Evolutionary conservation across 2,888 invertebrate genomes (phyloP).

Genomic region (Zeuzera pyrina): DNA sequence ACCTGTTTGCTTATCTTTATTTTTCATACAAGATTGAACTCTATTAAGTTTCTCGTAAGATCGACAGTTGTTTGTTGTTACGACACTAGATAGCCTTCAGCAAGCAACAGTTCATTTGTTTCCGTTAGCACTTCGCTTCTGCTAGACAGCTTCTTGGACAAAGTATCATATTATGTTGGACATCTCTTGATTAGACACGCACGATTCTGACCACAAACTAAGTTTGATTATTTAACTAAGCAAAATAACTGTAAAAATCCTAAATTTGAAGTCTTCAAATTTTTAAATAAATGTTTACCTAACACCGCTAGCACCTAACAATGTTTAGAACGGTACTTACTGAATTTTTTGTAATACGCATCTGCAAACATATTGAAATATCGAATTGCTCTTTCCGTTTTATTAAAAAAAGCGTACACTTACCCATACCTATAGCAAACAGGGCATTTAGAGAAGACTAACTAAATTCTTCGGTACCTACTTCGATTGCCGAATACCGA

Average conservation of each 20-base stretch:
- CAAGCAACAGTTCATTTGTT: slow-evolving; percentile 62
- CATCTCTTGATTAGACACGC: slow-evolving; percentile 49
- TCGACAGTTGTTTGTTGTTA: not conserved
- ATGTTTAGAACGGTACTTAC: no score
- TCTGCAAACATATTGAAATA: no score
- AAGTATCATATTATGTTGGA: slow-evolving; percentile 56
- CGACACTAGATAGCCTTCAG: slow-evolving; percentile 45
- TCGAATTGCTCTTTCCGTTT: no score
- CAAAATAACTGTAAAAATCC: not conserved
- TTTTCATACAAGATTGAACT: slow-evolving; percentile 28
- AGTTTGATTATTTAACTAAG: not conserved
- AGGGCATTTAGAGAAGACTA: no score
- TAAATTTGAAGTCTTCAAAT: no score
- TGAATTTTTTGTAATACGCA: no score
- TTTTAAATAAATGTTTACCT: no score
- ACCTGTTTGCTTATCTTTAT: slow-evolving; percentile 47
- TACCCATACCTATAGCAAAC: no score
- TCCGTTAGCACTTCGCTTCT: slow-evolving; percentile 56
- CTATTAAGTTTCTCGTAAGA: slow-evolving; percentile 14
- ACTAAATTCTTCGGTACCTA: no score
- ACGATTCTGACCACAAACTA: slow-evolving; percentile 31
- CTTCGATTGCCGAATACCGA: no score
- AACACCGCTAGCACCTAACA: no score
- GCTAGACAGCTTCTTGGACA: slow-evolving; percentile 44
- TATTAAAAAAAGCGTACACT: no score